Evolutionary conservation across 2,797 vertebrate genomes (phyloP), one percentile per base, ranked within the genome.

Genomic region (Semotilus atromaculatus): DNA sequence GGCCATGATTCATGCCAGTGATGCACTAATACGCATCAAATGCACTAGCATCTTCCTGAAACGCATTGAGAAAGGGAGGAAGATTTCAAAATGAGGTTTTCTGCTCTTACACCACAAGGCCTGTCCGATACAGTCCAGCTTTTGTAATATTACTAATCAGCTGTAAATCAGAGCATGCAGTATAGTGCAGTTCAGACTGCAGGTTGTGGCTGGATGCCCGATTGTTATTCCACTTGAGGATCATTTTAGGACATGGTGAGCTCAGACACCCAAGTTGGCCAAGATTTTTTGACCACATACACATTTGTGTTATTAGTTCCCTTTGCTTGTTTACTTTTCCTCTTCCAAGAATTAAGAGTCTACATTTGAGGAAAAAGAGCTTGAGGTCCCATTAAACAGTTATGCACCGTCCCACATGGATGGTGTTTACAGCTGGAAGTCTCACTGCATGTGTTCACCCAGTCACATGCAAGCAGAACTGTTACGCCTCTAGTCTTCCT

Each of bases 251-350:
- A 71, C 21, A 60, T 72, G 29, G 16, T 58, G 36, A 58, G 36
- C 19, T 55, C 51, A 81, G 9, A 58, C 4, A 26, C 34, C 3
- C 18, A 18, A 29, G 31, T 77, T 77, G n/a, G n/a, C n/a, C n/a
- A n/a, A n/a, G 1, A n/a, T 26, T 14, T 40, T 78, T 62, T 43
- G 38, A 48, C 58, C 9, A 67, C 72, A 67, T 72, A 18, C 38
- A 76, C 14, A 70, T 74, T 68, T 45, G 23, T 53, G 23, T 55
- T 55, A 67, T 19, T 55, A 23, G 71, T 82, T 75, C 31, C 31
- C 14, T 64, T 23, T 11, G 40, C 5, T 23, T 64, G 81, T 90
- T 91, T 91, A 92, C 91, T 93, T 92, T 93, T 86, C 51, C 71
- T 91, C 91, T 94, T 90, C 74, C n/a, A 73, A 82, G 36, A 92